Base-by-base conservation (phyloP, 2,888 invertebrate species). In the Ptilodon capucinus region DNA sequence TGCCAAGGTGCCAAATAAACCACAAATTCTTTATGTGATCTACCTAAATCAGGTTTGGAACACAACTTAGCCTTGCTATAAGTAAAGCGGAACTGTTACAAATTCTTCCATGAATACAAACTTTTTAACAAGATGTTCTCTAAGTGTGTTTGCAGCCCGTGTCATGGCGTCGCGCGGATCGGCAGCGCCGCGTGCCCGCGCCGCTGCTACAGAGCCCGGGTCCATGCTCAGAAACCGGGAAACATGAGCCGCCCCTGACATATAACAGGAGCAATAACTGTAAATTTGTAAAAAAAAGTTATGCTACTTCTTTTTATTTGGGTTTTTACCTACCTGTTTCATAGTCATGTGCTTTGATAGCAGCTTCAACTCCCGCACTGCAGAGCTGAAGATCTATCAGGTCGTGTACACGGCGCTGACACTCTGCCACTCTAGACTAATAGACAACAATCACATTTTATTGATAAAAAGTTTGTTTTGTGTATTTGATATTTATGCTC, bases 341-440 rank as follows among this genome's bases (percentile, higher is more conserved):
- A 86, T 97, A 99, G 81, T 99, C 98, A 84, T 99, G 98, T 64
- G 97, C 96, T 57, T 94, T 94, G 45, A 99, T 94, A 0, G 99
- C 98, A 42, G 96, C 94, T 59, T 98, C 96, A 0, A 99, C 99
- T n/a, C 99, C 99, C 79, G 98, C 97, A 41, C 98, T 98, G 80
- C 99, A 99, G 48, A 97, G 92, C 83, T 98, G 97, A 43, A 99
- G 91, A 80, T 99, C 99, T 50, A 99, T 94, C 32, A 99, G 92
- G 80, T 99, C 99, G 70, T 98, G 97, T 0, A 99, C 98, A 48
- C 99, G 92, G 64, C 96, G 95, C 80, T 99, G 97, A 73, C 98
- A 98, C 68, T 98, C 97, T 2, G 97, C 97, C 0, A 99, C 99
- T 48, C 97, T 94, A 59, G 95, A 96, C 95, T 97, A 76, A 0